Evolutionary conservation across 2,113 vertebrate genomes (phyloP).

Genomic region (Sebastes schlegelii): DNA sequence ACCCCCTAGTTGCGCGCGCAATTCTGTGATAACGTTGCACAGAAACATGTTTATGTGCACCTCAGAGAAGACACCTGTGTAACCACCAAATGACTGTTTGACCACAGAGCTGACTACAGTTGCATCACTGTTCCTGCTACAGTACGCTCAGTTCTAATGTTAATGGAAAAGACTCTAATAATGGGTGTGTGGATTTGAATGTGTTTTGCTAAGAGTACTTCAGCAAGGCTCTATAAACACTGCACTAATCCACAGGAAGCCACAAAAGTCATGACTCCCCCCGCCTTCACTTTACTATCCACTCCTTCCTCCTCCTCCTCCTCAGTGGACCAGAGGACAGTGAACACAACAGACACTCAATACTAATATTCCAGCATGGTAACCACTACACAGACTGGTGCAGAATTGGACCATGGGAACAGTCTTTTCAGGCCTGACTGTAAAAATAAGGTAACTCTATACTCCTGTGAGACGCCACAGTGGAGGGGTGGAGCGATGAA

Average conservation of each 20-base stretch:
- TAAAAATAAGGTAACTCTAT: slow-evolving; percentile 72
- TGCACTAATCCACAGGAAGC: slow-evolving; percentile 81
- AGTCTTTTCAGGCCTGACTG: slow-evolving; percentile 47
- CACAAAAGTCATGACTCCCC: slow-evolving; percentile 65
- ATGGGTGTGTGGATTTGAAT: slow-evolving; percentile 65
- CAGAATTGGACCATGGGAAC: slow-evolving; percentile 69
- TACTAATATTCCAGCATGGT: slow-evolving; percentile 43
- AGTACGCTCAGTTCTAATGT: slow-evolving; percentile 25
- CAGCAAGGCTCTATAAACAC: slow-evolving; percentile 78
- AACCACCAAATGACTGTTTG: slow-evolving; percentile 35
- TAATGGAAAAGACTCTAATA: slow-evolving; percentile 58
- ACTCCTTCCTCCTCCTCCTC: slow-evolving; percentile 9
- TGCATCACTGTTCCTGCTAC: slow-evolving; percentile 33
- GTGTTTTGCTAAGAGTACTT: slow-evolving; percentile 76
- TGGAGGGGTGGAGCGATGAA: slow-evolving; percentile 28
- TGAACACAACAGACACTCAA: slow-evolving; percentile 56
- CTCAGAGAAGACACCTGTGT: slow-evolving; percentile 9
- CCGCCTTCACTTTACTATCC: slow-evolving; percentile 36
- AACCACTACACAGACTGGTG: slow-evolving; percentile 36
- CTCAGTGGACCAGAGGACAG: slow-evolving; percentile 25
- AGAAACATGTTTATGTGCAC: too few relatives aligned
- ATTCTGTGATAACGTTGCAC: too few relatives aligned
- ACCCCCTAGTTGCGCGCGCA: too few relatives aligned
- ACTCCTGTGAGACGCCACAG: slow-evolving; percentile 57
- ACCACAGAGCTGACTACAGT: slow-evolving; percentile 39